These are phyloP conservation scores for Andricus curvator DNA, from an alignment of 2,888 invertebrate genomes.

Conservation along the genomic window DNA sequence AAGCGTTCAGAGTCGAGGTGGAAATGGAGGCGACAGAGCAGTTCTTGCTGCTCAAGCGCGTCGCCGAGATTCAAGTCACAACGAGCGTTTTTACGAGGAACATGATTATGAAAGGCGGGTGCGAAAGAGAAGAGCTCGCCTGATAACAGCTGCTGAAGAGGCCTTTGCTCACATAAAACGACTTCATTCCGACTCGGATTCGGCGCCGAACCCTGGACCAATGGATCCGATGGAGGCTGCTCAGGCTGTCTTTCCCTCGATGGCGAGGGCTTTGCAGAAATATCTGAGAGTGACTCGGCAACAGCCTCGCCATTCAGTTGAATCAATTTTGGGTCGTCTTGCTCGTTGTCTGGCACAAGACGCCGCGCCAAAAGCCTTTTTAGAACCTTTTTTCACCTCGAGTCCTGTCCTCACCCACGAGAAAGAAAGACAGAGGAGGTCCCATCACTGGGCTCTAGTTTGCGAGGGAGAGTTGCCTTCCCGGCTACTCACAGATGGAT, in stretches of 20 bases:
- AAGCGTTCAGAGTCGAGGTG: conserved; percentile 82
- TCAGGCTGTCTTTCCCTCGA: conserved; percentile 97
- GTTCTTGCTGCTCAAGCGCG: conserved; percentile 85
- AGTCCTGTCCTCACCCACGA: conserved; percentile 92
- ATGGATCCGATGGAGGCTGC: conserved; percentile 98
- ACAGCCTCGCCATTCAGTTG: conserved; percentile 97
- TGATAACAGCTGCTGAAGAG: conserved; percentile 97
- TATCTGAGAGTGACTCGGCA: conserved; percentile 96
- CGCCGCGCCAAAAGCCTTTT: conserved; percentile 95
- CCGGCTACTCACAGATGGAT: conserved; percentile 89
- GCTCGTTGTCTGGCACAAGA: conserved; percentile 96
- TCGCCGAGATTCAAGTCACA: conserved; percentile 94
- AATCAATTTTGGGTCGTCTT: conserved; percentile 93
- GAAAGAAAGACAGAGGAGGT: conserved; percentile 85
- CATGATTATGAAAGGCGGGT: conserved; percentile 97
- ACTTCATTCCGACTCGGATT: conserved; percentile 85
- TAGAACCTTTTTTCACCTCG: conserved; percentile 94
- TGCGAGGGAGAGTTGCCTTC: conserved; percentile 93
- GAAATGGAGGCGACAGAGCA: conserved; percentile 71
- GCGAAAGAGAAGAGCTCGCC: conserved; percentile 92
- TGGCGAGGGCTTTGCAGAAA: conserved; percentile 97
- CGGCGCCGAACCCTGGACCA: conserved; percentile 84
- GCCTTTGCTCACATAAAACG: conserved; percentile 98
- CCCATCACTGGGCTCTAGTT: conserved; percentile 98
- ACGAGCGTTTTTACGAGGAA: conserved; percentile 98